Evolutionary conservation across 2,888 invertebrate genomes (phyloP), one percentile per base, ranked within the genome.

Genomic region (Rhimphoctona megacephalus): DNA sequence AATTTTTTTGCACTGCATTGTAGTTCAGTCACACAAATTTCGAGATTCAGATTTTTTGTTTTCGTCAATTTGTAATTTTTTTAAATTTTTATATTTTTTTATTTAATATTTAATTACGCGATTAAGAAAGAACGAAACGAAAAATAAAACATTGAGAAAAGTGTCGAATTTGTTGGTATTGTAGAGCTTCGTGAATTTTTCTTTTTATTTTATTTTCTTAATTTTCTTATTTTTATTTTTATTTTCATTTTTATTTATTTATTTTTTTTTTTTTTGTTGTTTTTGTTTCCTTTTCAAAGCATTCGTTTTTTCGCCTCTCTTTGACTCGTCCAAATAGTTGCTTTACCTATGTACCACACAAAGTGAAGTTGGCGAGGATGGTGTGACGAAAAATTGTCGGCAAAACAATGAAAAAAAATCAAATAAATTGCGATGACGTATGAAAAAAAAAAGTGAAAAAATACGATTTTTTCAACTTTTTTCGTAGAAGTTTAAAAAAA

Each of bases 251-350:
- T 30, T n/a, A 14, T 52, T 66, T 66, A 7, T 5, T 5, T 3
- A 39, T 39, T 39, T 52, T 52, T 52, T 72, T 7, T 72, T 52
- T 17, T 30, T 11, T 49, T 33, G 19, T 17, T 25, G 19, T 17
- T 25, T 46, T 49, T n/a, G 19, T 52, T 66, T 66, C 1, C 7
- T 66, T n/a, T 9, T 14, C 25, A 25, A 14, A 70, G 30, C 33
- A 61, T 74, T 79, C 61, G 73, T 79, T 64, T 83, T 74, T 81
- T 83, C 66, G 83, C 86, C 66, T 86, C 57, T 77, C 49, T 83
- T 83, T 83, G 67, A 83, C 72, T 80, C 72, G 66, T 52, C 76
- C 64, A 61, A 43, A 83, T 83, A 83, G 83, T 70, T 76, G 84
- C 79, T 79, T 84, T 87, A 74, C 52, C 66, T 83, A 74, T 61